These are phyloP conservation scores for Hipparchia sbordonii DNA, from an alignment of 2,888 invertebrate species.

Conservation along the genomic window DNA sequence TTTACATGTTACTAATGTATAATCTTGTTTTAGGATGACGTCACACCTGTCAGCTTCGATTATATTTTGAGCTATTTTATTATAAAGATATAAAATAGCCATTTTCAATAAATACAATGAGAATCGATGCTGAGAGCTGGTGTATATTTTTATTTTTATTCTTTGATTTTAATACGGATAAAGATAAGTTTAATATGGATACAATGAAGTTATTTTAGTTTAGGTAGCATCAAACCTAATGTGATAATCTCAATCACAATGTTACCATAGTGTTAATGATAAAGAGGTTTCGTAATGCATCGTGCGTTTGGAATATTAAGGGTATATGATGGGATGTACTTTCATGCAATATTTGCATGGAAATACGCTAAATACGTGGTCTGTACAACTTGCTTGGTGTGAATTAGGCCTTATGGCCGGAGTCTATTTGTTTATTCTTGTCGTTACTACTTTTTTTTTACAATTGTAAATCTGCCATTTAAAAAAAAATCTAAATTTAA, in stretches of 20 bases:
- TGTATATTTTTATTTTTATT: too few relatives aligned
- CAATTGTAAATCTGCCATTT: too few relatives aligned
- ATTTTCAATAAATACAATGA: too few relatives aligned
- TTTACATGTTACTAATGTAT: background rate
- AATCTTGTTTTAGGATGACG: background rate
- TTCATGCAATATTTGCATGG: constrained; percentile 1
- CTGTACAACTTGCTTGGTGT: background rate
- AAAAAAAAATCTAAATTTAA: too few relatives aligned
- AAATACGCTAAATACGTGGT: background rate
- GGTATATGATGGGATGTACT: background rate
- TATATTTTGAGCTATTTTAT: too few relatives aligned
- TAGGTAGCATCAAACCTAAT: background rate
- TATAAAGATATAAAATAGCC: too few relatives aligned
- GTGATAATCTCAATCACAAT: constrained; percentile 33
- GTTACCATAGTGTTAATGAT: constrained; percentile 34
- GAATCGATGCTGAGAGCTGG: too few relatives aligned
- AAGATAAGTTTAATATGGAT: constrained; percentile 9
- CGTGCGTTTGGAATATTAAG: background rate
- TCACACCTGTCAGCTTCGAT: too few relatives aligned
- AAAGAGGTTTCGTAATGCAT: constrained; percentile 12
- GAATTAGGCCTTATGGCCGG: background rate
- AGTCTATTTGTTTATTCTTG: background rate
- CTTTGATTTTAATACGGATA: background rate
- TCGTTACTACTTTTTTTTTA: too few relatives aligned
- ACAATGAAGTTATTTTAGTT: constrained; percentile 4